These are phyloP conservation scores for Trichonephila inaurata DNA, from an alignment of 1,140 invertebrate genomes.

Conservation along the genomic window DNA sequence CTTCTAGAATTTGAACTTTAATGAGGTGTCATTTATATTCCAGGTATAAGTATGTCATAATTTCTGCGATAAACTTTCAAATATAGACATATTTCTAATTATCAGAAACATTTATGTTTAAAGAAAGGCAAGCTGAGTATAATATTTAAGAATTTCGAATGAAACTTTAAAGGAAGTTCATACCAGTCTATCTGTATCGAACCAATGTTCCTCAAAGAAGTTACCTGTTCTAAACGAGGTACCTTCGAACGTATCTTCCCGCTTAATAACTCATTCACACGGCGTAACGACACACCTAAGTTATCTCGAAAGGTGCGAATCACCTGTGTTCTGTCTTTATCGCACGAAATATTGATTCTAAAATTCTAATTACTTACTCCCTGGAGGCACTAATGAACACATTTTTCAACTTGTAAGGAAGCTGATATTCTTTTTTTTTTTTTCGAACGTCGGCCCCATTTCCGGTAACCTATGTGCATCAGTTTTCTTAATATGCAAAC, in stretches of 20 bases:
- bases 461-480: not conserved
- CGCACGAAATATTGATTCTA: not conserved
- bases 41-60: too few relatives aligned
- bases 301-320: not conserved
- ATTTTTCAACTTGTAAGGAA: not conserved
- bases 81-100: too few relatives aligned
- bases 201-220: not conserved
- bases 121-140: too few relatives aligned
- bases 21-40: too few relatives aligned
- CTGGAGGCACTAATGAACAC: slow-evolving; percentile 9
- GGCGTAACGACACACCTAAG: not conserved
- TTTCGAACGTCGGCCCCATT: not conserved
- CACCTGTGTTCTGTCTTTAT: not conserved
- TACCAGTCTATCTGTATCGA: too few relatives aligned
- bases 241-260: not conserved
- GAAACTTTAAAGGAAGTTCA: too few relatives aligned
- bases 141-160: too few relatives aligned
- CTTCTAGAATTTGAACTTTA: too few relatives aligned
- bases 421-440: not conserved
- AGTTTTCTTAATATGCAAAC: not conserved
- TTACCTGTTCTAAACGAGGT: not conserved
- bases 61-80: too few relatives aligned
- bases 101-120: too few relatives aligned
- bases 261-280: not conserved
- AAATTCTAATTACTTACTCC: slow-evolving; percentile 20